Percentiles rank a stretch among this genome's conserved stretches.
Evolutionary conservation across 2,888 invertebrate species (phyloP).

Genomic region (Lordiphosa andalusiaca): DNA sequence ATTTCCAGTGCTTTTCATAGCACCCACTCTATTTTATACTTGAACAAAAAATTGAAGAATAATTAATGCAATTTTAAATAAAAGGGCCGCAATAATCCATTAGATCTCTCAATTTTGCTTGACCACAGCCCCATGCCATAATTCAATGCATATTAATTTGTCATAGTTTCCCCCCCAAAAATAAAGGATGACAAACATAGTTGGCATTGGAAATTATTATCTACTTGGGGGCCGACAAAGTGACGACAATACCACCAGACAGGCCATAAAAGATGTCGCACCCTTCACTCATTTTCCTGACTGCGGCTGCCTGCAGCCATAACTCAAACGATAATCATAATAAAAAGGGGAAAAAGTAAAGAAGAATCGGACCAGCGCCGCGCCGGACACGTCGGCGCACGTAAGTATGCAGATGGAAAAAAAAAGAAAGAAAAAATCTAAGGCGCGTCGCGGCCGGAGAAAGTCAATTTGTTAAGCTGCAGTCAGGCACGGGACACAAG

Average conservation of each 20-base stretch:
- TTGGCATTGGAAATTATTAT: constrained; percentile 56
- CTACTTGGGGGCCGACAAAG: constrained; percentile 59
- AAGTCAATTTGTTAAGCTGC: constrained; percentile 74
- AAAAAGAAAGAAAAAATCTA: constrained; percentile 34
- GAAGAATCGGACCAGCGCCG: constrained; percentile 9
- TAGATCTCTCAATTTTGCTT: background rate
- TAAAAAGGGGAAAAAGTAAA: constrained; percentile 46
- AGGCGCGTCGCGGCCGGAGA: constrained; percentile 63
- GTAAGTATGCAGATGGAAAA: constrained; percentile 49
- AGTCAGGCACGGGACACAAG: constrained; percentile 30
- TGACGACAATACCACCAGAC: constrained; percentile 66
- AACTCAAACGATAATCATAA: constrained; percentile 72
- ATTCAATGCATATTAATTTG: constrained; percentile 61
- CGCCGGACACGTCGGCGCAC: constrained; percentile 25
- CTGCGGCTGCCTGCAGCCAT: constrained; percentile 67
- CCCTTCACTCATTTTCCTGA: constrained; percentile 20
- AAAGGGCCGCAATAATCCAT: too few relatives aligned
- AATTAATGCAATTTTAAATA: too few relatives aligned
- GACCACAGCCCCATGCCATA: background rate
- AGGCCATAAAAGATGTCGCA: constrained; percentile 39
- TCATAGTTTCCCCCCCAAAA: constrained; percentile 29
- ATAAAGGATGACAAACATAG: constrained; percentile 27
- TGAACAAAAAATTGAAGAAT: too few relatives aligned
- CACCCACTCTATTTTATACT: too few relatives aligned
- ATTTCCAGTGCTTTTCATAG: too few relatives aligned